Base-by-base conservation (phyloP, 2,113 vertebrate species). In the Lipophrys pholis region DNA sequence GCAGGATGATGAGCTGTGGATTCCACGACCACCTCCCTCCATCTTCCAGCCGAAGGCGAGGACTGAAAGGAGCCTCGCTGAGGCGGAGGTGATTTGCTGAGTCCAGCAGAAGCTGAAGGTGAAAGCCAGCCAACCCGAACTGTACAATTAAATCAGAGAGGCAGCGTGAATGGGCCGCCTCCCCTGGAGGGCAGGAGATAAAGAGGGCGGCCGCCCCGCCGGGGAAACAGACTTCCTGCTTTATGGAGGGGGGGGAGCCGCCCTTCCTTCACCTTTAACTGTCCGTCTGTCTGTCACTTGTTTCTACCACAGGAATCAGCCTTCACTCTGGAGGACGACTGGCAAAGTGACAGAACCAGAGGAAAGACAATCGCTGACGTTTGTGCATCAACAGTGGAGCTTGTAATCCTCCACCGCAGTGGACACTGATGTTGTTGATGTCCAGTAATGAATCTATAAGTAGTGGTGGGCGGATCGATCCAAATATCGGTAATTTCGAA, bases 111-210 rank as follows among this genome's bases (percentile, higher is more conserved):
- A 75, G 80, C 76, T 87, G 87, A 93, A 92, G 87, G 90, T 90
- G 85, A 92, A 84, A 91, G 73, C 57, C 87, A 93, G 87, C 87
- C 91, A 93, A 91, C 90, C 89, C 68, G 80, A 93, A 92, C 91
- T 84, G 86, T 78, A 89, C 90, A 94, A 92, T 93, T 93, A 94
- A 93, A 92, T 91, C 83, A 88, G 76, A 78, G 76, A 60, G 76
- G 72, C 81, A 75, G 83, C 56, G 51, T 85, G 90, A 90, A 92
- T 81, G 85, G 77, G 80, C 69, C 17, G 56, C 81, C 21, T 83
- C 79, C 90, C 81, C 88, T 86, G 81, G 87, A 89, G 88, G 78
- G 80, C 81, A 60, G 82, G 66, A 85, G 90, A 93, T 93, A 92
- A 93, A 65, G 40, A 55, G 73, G 54, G 65, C 53, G 59, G 64